Conservation (phyloP, 1,140 invertebrate genomes). For the Orchestia grillus region DNA sequence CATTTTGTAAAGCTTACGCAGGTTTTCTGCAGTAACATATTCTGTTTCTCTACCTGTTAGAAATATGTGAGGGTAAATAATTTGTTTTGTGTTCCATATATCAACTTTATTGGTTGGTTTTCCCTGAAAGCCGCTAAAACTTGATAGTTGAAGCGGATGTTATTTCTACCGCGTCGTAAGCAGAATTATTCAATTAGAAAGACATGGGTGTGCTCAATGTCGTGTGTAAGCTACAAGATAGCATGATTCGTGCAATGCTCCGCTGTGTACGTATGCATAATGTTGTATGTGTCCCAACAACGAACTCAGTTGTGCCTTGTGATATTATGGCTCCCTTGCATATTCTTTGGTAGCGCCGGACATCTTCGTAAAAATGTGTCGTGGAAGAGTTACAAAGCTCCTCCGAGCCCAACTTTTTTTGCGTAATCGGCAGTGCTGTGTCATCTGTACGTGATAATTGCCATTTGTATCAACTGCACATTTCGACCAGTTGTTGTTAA, state of each 20-base stretch:
- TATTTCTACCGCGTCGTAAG: background rate
- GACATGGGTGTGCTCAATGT: background rate
- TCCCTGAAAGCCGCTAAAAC: background rate
- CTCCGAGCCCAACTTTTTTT: background rate
- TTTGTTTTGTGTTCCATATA: background rate
- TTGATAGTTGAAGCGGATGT: background rate
- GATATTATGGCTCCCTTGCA: constrained; percentile 9
- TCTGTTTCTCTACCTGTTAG: background rate
- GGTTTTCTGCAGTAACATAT: background rate
- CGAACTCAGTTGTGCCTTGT: constrained; percentile 54
- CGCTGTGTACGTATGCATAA: constrained; percentile 22
- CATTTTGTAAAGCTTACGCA: background rate
- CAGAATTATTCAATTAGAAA: background rate
- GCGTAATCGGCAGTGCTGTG: background rate
- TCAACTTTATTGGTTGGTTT: background rate
- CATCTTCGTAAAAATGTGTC: background rate
- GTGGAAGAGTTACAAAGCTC: background rate
- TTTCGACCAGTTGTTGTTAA: background rate
- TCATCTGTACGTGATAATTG: background rate
- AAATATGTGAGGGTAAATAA: background rate
- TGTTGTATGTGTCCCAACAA: constrained; percentile 21
- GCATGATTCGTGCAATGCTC: background rate
- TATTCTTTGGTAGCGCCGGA: background rate
- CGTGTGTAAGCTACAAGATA: background rate
- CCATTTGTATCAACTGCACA: background rate